Conservation (phyloP, 2,888 invertebrate genomes). For the Odontocolon sp. region DNA sequence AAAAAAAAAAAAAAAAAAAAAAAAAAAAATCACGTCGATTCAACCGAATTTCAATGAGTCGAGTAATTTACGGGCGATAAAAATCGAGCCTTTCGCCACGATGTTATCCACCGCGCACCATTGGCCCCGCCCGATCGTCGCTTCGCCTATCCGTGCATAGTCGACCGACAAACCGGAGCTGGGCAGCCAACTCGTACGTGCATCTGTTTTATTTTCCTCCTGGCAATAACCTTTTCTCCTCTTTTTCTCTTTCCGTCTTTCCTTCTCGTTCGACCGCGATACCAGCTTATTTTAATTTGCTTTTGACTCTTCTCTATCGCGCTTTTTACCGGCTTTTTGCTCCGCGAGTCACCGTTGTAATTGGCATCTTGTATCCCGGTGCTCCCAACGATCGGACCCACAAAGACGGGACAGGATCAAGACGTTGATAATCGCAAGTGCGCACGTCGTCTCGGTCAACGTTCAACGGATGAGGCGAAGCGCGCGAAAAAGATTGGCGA, state of each 20-base stretch:
- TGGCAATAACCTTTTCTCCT: conserved; percentile 38
- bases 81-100: conserved; percentile 24
- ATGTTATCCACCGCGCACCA: too few relatives aligned
- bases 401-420: conserved; percentile 1
- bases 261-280: conserved; percentile 25
- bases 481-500: not conserved
- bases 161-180: conserved; percentile 8
- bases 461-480: too few relatives aligned
- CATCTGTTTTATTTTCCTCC: conserved; percentile 33
- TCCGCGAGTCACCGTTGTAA: conserved; percentile 53
- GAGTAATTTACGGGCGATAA: conserved; percentile 50
- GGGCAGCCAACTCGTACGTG: not conserved
- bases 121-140: not conserved
- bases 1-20: too few relatives aligned
- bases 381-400: not conserved
- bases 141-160: not conserved
- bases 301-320: conserved; percentile 21
- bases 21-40: too few relatives aligned
- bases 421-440: not conserved
- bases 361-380: conserved; percentile 52
- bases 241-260: conserved; percentile 9
- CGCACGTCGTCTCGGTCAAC: too few relatives aligned
- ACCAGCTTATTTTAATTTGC: conserved; percentile 14
- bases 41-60: too few relatives aligned
- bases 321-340: conserved; percentile 46